These are phyloP conservation scores for Gryllus bimaculatus DNA, from an alignment of 1,140 invertebrate genomes.

Conservation along the genomic window DNA sequence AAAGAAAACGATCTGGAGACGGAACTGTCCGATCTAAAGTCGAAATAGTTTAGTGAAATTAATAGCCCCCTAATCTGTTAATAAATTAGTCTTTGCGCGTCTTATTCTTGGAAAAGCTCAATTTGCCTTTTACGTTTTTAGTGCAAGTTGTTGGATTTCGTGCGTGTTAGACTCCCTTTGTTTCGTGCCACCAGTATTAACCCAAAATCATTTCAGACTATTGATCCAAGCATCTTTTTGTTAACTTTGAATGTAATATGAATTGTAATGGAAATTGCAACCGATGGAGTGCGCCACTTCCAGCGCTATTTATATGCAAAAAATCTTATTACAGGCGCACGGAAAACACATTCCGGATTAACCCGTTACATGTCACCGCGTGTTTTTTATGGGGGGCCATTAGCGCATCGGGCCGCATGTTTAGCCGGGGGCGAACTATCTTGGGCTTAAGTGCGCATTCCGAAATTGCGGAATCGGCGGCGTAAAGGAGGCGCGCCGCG, in stretches of 20 bases:
- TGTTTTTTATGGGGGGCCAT: neutral
- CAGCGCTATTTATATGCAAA: neutral
- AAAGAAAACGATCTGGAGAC: too few relatives aligned
- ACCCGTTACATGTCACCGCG: neutral
- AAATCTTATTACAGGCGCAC: neutral
- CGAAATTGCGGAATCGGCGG: too few relatives aligned
- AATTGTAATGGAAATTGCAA: neutral
- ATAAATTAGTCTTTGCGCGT: too few relatives aligned
- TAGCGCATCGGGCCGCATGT: neutral
- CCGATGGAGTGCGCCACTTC: neutral
- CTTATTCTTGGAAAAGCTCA: too few relatives aligned
- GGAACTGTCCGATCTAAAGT: too few relatives aligned
- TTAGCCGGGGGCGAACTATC: neutral
- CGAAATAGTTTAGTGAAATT: too few relatives aligned
- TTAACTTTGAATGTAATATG: neutral
- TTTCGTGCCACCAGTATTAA: too few relatives aligned
- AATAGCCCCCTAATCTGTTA: too few relatives aligned
- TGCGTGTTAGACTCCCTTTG: too few relatives aligned
- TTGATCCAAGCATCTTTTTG: neutral
- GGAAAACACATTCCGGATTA: neutral
- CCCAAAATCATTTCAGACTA: neutral
- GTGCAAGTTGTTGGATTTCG: too few relatives aligned
- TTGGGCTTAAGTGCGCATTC: neutral
- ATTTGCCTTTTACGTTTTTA: too few relatives aligned
- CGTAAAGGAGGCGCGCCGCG: too few relatives aligned